Base-by-base conservation (phyloP, 2,113 vertebrate genomes). In the Hippocampus guttulatus region DNA sequence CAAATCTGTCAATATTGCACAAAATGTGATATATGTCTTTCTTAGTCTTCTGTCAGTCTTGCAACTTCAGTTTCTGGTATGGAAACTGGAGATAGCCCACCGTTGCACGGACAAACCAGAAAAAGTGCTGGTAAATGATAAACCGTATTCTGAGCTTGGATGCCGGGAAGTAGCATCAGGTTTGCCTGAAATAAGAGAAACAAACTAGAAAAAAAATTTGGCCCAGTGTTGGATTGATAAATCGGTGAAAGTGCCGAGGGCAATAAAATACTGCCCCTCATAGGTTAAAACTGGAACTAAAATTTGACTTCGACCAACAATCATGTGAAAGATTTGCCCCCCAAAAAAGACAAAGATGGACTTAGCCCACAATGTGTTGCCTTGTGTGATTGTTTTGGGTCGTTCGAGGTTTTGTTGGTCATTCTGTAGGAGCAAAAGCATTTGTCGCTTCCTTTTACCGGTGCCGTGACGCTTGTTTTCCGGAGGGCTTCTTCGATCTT, bases 401-500 rank as follows among this genome's bases (percentile, higher is more conserved):
- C 2, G 25, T 27, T 27, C 25, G 25, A 27, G 25, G 25, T 27
- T 27, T 27, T 27, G 25, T 27, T 27, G 25, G 25, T 27, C 25
- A 27, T 27, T 27, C 25, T 27, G 49, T 20, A 51, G 49, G 12
- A 18, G 16, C 47, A 49, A 16, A 18, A 49, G 15, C 15, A 16
- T 49, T 49, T 16, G 14, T 49, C 15, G 16, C 47, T 51, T 51
- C 49, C 49, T 51, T 27, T 14, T 5, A 15, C 78, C 73, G 75
- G 25, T 80, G 81, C 81, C 76, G 27, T 74, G 73, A 70, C 64
- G 80, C 67, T 85, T 85, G 76, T 74, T 76, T 82, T 89, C 87
- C 80, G 69, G 70, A 70, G 14, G 51, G 72, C 60, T 90, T 89
- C 88, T 90, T 89, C 89, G 86, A 89, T 87, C 85, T 62, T 60